phyloP scores from a whole-genome alignment of 2,888 invertebrate genomes.

The Phyllotreta striolata region DNA sequence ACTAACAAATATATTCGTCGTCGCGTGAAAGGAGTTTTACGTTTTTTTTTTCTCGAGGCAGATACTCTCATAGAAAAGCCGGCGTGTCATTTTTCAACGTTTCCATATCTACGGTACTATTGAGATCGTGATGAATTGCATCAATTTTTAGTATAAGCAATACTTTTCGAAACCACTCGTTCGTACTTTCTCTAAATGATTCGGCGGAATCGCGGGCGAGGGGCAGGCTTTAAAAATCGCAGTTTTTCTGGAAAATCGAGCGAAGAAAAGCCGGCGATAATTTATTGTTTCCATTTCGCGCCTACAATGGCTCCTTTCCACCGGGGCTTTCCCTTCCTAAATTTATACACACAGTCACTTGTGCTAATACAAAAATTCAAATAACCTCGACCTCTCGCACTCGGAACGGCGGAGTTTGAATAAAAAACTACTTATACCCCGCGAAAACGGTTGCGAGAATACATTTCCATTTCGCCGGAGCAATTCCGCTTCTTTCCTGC shows the following conservation, averaged over 20 bases:
- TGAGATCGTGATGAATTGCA: conserved; percentile 28
- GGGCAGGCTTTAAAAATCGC: neutral
- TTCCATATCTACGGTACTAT: conserved; percentile 25
- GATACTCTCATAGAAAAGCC: conserved; percentile 37
- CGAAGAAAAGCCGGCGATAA: conserved; percentile 1
- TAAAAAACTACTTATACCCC: conserved; percentile 57
- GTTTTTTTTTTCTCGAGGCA: conserved; percentile 34
- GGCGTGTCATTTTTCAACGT: conserved; percentile 37
- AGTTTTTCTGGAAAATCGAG: neutral
- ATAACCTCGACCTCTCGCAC: conserved; percentile 49
- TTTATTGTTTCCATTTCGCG: conserved; percentile 9
- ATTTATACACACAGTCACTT: conserved; percentile 39
- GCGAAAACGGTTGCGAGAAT: conserved; percentile 52
- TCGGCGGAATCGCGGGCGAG: too few relatives aligned
- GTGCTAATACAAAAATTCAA: conserved; percentile 53
- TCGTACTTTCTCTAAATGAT: too few relatives aligned
- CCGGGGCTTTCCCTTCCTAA: conserved; percentile 10
- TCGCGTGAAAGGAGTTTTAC: conserved; percentile 20
- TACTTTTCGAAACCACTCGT: too few relatives aligned
- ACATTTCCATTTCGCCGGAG: conserved; percentile 53
- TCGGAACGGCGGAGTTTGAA: conserved; percentile 47
- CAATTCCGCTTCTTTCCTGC: conserved; percentile 52
- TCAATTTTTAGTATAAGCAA: conserved; percentile 21
- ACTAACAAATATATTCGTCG: conserved; percentile 35
- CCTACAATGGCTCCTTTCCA: conserved; percentile 12